Evolutionary conservation across 2,113 vertebrate genomes (phyloP), one percentile per base, ranked within the genome.

Genomic region (Tenebrosternarchus preto): DNA sequence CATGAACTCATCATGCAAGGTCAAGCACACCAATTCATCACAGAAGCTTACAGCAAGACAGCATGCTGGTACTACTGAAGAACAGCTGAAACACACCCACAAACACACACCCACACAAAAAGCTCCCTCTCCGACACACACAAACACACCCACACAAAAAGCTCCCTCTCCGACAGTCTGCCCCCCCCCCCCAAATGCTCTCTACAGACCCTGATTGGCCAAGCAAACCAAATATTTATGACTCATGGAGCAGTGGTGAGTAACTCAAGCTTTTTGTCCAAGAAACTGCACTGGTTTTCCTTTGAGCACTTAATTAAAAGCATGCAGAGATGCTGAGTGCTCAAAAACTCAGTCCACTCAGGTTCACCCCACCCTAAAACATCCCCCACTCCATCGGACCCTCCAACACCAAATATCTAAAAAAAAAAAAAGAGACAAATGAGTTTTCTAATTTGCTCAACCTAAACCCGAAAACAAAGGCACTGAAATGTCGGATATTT

Each of bases 1-100:
- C 59, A 82, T 80, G n/a, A 60, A 82, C 39, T 67, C 73, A 72
- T 73, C 64, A 50, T 50, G 72, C 69, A 29, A 67, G 60, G 57
- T 73, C 70, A 69, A 64, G 46, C 17, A 66, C 73, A 29, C 27
- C 60, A 36, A 76, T 59, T 80, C 29, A 66, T 81, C 50, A 80
- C 6, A 36, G 73, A 57, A 67, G 78, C 60, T 33, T 57, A 67
- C 12, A 50, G 39, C 77, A 56, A 73, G 69, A 82, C 59, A 20
- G 46, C 66, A 68, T 66, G 27, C n/a, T 39, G 56, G 43, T 31
- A 78, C 19, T 77, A 56, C 71, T 3, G 60, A 73, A 57, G 66
- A 24, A 67, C 60, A 59, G 70, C 11, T 36, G 59, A 63, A 71
- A 31, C 57, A 64, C 39, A 66, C 17, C 50, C 59, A 80, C 12